These are phyloP conservation scores for Cyprinella venusta DNA, from an alignment of 2,797 vertebrate species.

Conservation along the genomic window DNA sequence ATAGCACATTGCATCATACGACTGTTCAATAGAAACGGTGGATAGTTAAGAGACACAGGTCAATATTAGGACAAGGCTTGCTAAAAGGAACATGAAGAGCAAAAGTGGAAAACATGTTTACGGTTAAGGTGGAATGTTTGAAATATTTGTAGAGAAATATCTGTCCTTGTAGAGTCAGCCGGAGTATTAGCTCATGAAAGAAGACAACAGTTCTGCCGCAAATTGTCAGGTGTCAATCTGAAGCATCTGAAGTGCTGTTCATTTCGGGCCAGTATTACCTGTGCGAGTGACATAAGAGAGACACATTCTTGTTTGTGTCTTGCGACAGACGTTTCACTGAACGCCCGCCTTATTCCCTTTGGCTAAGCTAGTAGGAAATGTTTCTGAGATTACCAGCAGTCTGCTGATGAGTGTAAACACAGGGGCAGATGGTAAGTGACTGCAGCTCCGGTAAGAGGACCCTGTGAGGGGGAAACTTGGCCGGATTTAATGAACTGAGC, in stretches of 20 bases:
- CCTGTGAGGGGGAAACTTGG: conserved; percentile 74
- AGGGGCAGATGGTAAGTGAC: conserved; percentile 82
- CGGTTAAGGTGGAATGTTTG: conserved; percentile 24
- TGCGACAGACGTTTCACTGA: conserved; percentile 41
- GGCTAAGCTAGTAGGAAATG: conserved; percentile 81
- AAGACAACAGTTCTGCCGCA: not conserved
- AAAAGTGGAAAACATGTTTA: conserved; percentile 52
- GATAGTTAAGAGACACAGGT: not conserved
- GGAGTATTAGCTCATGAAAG: conserved; percentile 9
- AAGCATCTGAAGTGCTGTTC: not conserved
- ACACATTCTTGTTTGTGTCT: conserved; percentile 32
- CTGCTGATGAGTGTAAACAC: conserved; percentile 82
- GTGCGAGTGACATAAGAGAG: conserved; percentile 19
- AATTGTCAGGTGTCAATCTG: not conserved
- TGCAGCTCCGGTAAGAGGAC: conserved; percentile 75
- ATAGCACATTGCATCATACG: conserved; percentile 2
- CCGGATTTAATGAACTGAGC: conserved; percentile 43
- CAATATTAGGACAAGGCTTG: conserved; percentile 34
- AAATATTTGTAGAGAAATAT: conserved; percentile 54
- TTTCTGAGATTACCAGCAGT: conserved; percentile 80
- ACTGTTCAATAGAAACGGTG: not conserved
- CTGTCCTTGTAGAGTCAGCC: conserved; percentile 28
- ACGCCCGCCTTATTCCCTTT: conserved; percentile 71
- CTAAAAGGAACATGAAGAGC: not conserved
- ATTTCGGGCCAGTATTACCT: not conserved